phyloP scores from a whole-genome alignment of 2,888 invertebrate genomes.

The Brachycybe producta region DNA sequence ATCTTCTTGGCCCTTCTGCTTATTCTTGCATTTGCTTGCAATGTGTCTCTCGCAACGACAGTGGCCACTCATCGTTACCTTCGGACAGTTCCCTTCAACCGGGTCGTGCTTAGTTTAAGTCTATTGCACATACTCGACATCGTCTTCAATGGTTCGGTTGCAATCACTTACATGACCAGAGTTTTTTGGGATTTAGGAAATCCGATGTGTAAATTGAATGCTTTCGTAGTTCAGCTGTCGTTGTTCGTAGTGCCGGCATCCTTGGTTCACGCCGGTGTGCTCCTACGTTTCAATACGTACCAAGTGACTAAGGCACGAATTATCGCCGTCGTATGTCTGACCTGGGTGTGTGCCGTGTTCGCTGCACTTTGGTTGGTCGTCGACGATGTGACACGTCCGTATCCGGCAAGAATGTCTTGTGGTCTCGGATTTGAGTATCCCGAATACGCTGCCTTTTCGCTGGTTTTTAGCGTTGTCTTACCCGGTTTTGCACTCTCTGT shows the following conservation, averaged over 20 bases:
- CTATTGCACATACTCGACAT: background rate
- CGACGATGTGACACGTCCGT: too few relatives aligned
- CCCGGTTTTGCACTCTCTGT: background rate
- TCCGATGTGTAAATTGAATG: background rate
- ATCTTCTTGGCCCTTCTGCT: background rate
- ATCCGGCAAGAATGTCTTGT: slow-evolving; percentile 2
- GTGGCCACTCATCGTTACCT: background rate
- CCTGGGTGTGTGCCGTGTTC: too few relatives aligned
- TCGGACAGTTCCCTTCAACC: background rate
- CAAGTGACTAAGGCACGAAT: background rate
- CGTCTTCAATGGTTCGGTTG: background rate
- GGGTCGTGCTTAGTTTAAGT: background rate
- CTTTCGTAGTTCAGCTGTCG: background rate
- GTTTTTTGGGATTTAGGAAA: background rate
- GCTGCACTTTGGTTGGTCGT: too few relatives aligned
- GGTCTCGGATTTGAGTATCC: background rate
- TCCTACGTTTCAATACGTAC: too few relatives aligned
- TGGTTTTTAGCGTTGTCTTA: background rate
- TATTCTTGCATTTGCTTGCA: background rate
- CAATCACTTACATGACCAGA: background rate
- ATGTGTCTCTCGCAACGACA: background rate
- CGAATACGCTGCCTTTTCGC: background rate
- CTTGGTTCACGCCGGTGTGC: background rate
- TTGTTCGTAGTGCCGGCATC: background rate
- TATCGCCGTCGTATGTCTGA: background rate